These are phyloP conservation scores for Perca schrenkii DNA, from an alignment of 2,113 vertebrate genomes.

Conservation along the genomic window DNA sequence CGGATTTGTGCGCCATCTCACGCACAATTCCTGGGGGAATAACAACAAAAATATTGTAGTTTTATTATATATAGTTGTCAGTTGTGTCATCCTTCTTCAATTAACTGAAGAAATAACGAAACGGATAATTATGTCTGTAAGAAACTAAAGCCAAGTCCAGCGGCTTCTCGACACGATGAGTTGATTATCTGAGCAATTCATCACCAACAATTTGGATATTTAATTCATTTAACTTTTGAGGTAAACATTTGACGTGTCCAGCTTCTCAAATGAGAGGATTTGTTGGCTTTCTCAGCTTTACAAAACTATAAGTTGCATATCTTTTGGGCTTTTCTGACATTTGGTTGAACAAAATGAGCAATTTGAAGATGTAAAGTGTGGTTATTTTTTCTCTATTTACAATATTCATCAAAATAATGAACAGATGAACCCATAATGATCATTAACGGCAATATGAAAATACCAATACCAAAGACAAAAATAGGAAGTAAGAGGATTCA, in stretches of 20 bases:
- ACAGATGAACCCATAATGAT: neutral
- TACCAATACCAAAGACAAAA: neutral
- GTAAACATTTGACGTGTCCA: too few species aligned
- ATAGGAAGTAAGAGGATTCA: neutral
- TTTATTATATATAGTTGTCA: neutral
- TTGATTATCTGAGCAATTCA: too few species aligned
- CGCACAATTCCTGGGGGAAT: constrained; percentile 75
- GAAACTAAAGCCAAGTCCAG: too few species aligned
- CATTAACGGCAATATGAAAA: neutral
- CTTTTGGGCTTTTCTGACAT: neutral
- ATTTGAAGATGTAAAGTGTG: neutral
- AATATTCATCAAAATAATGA: neutral
- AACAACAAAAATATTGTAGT: neutral
- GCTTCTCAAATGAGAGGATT: too few species aligned
- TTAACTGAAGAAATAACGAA: too few species aligned
- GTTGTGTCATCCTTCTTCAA: neutral
- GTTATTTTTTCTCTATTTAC: too few species aligned
- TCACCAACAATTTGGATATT: too few species aligned
- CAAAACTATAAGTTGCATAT: neutral
- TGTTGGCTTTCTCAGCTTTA: neutral
- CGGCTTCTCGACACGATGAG: too few species aligned
- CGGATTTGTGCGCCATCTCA: constrained; percentile 80
- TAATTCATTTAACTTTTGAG: too few species aligned
- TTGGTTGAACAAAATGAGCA: neutral
- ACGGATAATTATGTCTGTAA: too few species aligned